phyloP scores from a whole-genome alignment of 2,888 invertebrate genomes.

The Alentia gelatinosa region DNA sequence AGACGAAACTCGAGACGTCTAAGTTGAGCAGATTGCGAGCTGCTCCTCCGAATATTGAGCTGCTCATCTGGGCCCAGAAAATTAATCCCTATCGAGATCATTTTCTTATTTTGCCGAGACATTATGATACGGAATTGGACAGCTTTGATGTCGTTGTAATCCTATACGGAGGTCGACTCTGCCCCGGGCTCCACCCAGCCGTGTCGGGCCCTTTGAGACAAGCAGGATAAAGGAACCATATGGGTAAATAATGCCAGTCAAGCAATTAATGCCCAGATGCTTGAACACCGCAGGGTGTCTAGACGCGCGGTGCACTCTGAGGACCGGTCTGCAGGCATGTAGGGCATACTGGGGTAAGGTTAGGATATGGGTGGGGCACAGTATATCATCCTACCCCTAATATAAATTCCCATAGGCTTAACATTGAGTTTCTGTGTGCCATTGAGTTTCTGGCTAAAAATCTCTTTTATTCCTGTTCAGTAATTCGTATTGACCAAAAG shows the following conservation, averaged over 20 bases:
- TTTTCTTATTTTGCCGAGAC: background rate
- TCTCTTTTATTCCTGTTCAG: too few relatives aligned
- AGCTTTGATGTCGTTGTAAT: background rate
- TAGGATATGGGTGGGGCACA: background rate
- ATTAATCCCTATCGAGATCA: background rate
- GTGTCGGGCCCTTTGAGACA: background rate
- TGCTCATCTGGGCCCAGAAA: background rate
- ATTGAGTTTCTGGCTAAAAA: too few relatives aligned
- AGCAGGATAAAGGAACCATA: background rate
- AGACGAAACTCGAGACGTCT: too few relatives aligned
- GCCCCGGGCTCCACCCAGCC: background rate
- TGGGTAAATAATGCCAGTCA: conserved; percentile 22
- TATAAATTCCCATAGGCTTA: too few relatives aligned
- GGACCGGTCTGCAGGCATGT: background rate
- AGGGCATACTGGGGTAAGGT: background rate
- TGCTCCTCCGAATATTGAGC: too few relatives aligned
- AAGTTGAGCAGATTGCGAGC: too few relatives aligned
- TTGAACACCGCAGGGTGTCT: conserved; percentile 22
- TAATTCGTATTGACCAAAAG: too few relatives aligned
- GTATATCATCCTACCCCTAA: too few relatives aligned
- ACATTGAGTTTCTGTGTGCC: too few relatives aligned
- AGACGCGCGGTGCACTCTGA: background rate
- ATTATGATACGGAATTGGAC: background rate
- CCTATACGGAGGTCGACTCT: background rate
- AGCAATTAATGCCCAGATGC: conserved; percentile 22